These are phyloP conservation scores for Drosophila histrio DNA, from an alignment of 2,888 invertebrate species.

Conservation along the genomic window DNA sequence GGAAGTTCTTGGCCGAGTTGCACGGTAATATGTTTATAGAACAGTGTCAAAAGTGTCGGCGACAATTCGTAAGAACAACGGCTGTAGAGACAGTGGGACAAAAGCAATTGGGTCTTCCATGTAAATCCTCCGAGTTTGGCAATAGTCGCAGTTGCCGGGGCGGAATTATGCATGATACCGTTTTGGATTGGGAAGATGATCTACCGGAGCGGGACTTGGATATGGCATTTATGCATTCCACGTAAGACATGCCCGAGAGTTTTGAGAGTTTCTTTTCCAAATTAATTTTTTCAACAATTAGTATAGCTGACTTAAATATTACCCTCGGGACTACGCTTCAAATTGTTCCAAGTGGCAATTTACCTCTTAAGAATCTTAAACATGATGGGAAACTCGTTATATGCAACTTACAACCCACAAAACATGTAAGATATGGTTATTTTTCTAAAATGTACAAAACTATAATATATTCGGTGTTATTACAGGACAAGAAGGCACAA, in stretches of 20 bases:
- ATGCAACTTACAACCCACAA: slow-evolving; percentile 98
- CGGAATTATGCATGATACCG: slow-evolving; percentile 94
- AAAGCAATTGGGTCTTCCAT: slow-evolving; percentile 85
- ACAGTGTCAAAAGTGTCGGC: slow-evolving; percentile 93
- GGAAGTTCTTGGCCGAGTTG: slow-evolving; percentile 93
- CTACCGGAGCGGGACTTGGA: slow-evolving; percentile 94
- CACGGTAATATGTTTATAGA: slow-evolving; percentile 99
- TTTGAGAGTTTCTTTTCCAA: not conserved
- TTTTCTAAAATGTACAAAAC: not conserved
- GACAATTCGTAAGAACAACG: slow-evolving; percentile 91
- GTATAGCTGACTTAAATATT: slow-evolving; percentile 96
- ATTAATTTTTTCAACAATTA: slow-evolving; percentile 78
- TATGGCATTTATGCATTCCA: slow-evolving; percentile 93
- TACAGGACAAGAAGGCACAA: slow-evolving; percentile 95
- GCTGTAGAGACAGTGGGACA: slow-evolving; percentile 93
- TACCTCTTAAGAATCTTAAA: slow-evolving; percentile 93
- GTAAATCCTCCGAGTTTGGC: slow-evolving; percentile 84
- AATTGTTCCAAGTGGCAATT: slow-evolving; percentile 97
- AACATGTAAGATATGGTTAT: slow-evolving; percentile 89
- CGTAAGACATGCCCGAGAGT: slow-evolving; percentile 58
- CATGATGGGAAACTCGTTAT: slow-evolving; percentile 95
- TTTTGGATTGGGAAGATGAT: slow-evolving; percentile 98
- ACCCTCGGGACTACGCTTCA: slow-evolving; percentile 98
- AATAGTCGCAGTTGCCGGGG: slow-evolving; percentile 92
- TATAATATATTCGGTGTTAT: not conserved